Conservation (phyloP, 2,797 vertebrate species). For the Rhincodon typus region DNA sequence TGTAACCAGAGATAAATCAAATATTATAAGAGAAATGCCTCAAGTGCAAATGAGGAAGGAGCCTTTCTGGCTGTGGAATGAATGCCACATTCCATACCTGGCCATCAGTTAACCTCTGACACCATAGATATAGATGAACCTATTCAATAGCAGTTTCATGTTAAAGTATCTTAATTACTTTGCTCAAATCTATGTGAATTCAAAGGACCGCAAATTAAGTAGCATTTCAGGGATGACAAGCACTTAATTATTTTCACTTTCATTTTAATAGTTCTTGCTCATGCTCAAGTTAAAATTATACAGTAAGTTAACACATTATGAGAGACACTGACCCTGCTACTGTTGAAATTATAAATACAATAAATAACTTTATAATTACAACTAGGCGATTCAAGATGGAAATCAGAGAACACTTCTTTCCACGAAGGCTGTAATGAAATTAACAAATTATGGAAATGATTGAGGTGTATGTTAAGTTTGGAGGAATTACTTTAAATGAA, state of each 20-base stretch:
- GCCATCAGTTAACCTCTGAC: not conserved
- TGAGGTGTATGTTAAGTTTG: too few relatives aligned
- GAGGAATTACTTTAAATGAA: too few relatives aligned
- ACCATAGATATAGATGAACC: not conserved
- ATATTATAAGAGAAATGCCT: not conserved
- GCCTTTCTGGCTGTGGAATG: not conserved
- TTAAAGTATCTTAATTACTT: constrained; percentile 9
- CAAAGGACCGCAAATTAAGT: not conserved
- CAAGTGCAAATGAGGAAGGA: not conserved
- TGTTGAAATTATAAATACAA: not conserved
- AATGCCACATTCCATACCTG: not conserved
- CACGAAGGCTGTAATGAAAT: not conserved
- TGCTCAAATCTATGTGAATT: constrained; percentile 8
- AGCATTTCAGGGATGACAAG: not conserved
- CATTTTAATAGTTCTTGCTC: not conserved
- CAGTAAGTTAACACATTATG: not conserved
- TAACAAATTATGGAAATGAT: too few relatives aligned
- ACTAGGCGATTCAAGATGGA: not conserved
- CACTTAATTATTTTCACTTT: too few relatives aligned
- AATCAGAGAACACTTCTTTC: not conserved
- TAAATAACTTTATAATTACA: not conserved
- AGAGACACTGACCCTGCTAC: not conserved
- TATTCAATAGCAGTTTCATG: not conserved
- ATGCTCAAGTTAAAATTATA: not conserved
- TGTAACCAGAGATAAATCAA: not conserved